Base-by-base conservation (phyloP, 1,140 invertebrate genomes). In the Mya arenaria region DNA sequence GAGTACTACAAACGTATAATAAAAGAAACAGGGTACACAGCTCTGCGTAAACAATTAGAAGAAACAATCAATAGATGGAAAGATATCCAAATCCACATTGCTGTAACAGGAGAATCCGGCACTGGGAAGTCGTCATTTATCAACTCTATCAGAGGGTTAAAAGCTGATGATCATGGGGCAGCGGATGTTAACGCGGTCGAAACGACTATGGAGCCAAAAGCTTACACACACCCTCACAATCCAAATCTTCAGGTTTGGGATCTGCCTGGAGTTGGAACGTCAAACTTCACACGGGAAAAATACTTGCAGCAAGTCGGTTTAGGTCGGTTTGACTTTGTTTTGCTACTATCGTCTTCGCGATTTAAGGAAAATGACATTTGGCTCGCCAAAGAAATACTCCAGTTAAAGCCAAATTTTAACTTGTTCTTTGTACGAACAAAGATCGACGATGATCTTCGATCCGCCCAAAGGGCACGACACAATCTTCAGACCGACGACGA, bases 121-220 rank as follows among this genome's bases (percentile, higher is more conserved):
- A 63, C 68, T n/a, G 72, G 81, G 23, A 83, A 83, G 48, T 83
- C 81, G 13, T 36, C 37, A 10, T 83, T 83, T 52, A 78, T 83
- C 13, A 83, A 83, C 55, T 23, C 52, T 17, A 55, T 78, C 25
- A 37, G 81, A 23, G 55, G 44, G 0, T 15, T 83, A 34, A 71
- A 23, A 39, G 81, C 72, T 58, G 81, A 78, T 30, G 66, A 78
- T 44, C 30, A 48, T 28, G 81, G 72, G 17, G 73, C 48, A 13
- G 72, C 81, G 6, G n/a, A 25, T 39, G 81, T 83, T 1, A 73
- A 71, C 8, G 41, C 36, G 25, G 63, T 65, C 17, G 81, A 83
- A 36, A 55, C 58, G 23, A 83, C 72, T 41, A 60, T 8, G 13
- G 72, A 77, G 48, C 72, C 72, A 66, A 83, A 72, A 2, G 19